phyloP scores from a whole-genome alignment of 2,888 invertebrate species.

The Drosophila robusta region DNA sequence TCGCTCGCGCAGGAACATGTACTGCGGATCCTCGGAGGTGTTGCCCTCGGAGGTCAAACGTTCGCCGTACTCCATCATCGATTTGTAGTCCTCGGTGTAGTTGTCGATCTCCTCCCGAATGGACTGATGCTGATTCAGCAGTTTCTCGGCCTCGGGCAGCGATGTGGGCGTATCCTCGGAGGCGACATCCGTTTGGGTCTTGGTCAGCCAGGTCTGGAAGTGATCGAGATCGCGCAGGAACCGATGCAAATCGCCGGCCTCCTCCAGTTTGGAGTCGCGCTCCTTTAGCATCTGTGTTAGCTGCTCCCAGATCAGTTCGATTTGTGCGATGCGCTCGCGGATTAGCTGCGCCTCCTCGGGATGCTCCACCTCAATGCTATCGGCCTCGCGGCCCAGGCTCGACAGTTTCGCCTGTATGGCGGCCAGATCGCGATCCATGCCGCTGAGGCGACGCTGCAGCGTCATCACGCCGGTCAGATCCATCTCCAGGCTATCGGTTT shows the following conservation, averaged over 20 bases:
- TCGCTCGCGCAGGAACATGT: conserved; percentile 99
- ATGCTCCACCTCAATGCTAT: conserved; percentile 95
- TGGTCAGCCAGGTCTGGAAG: conserved; percentile 99
- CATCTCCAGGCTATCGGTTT: conserved; percentile 99
- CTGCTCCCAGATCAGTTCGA: conserved; percentile 97
- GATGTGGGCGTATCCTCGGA: conserved; percentile 97
- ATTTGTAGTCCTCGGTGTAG: conserved; percentile 98
- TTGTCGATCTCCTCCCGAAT: conserved; percentile 99
- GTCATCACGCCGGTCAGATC: conserved; percentile 99
- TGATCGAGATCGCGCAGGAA: conserved; percentile 99
- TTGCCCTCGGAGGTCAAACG: conserved; percentile 94
- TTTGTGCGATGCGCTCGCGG: conserved; percentile 94
- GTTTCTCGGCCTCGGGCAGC: conserved; percentile 97
- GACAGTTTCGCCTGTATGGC: conserved; percentile 99
- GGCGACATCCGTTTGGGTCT: conserved; percentile 99
- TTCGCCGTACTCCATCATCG: conserved; percentile 99
- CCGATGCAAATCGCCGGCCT: conserved; percentile 98
- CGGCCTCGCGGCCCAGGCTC: conserved; percentile 96
- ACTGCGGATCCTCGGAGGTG: conserved; percentile 98
- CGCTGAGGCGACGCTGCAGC: conserved; percentile 96
- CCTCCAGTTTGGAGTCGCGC: conserved; percentile 98
- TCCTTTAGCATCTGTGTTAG: conserved; percentile 98
- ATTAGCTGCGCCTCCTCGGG: conserved; percentile 97
- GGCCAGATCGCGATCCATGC: conserved; percentile 99
- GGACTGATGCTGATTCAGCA: conserved; percentile 98